A percentile compares a stretch with the other conserved stretches of the same genome.
phyloP scores from a whole-genome alignment of 2,888 invertebrate genomes.

The Mactromeris polynyma region DNA sequence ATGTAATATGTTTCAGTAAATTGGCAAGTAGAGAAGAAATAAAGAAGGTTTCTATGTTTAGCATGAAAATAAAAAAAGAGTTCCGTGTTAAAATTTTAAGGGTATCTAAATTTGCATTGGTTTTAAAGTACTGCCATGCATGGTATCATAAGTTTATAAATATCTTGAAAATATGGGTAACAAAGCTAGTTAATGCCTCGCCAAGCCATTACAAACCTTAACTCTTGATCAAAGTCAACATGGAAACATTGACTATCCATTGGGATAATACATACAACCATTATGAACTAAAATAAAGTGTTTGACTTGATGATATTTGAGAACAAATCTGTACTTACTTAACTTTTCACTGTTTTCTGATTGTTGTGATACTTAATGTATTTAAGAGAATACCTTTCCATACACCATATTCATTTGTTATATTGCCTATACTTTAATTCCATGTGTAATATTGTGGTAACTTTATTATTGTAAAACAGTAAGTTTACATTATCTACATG shows the following conservation, averaged over 20 bases:
- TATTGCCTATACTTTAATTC: not conserved
- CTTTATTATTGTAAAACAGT: slow-evolving; percentile 7
- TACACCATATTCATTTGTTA: slow-evolving; percentile 3
- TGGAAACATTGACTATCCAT: not conserved
- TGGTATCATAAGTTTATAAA: too few species aligned
- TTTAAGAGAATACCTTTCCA: not conserved
- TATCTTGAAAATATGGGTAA: not conserved
- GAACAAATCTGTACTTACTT: not conserved
- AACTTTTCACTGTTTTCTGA: slow-evolving; percentile 5
- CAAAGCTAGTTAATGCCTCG: not conserved
- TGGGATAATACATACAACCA: not conserved
- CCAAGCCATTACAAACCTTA: not conserved
- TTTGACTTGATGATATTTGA: not conserved
- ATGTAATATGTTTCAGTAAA: too few species aligned
- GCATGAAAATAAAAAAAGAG: too few species aligned
- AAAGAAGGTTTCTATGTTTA: too few species aligned
- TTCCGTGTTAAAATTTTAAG: too few species aligned
- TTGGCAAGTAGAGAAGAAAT: too few species aligned
- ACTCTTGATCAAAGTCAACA: not conserved
- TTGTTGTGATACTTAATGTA: not conserved
- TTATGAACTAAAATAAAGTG: not conserved
- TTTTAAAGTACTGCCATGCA: too few species aligned
- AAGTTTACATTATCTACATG: not conserved
- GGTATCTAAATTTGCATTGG: too few species aligned
- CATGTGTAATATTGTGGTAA: not conserved